Evolutionary conservation across 2,888 invertebrate genomes (phyloP).

Genomic region (Leptogaster cylindrica): DNA sequence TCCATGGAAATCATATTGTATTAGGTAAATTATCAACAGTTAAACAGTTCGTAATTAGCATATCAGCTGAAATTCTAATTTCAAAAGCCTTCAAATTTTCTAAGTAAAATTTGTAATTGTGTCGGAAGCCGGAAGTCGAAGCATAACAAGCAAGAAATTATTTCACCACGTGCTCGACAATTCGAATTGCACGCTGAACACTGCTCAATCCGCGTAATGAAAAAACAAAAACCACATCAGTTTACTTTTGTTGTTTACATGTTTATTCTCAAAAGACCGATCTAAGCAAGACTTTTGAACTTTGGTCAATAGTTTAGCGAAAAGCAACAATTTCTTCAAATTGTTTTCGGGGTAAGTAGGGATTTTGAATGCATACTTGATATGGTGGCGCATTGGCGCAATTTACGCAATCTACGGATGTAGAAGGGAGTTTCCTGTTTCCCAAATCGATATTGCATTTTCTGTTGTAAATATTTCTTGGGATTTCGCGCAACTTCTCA

Average conservation of each 20-base stretch:
- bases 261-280: not conserved
- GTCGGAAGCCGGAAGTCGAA: constrained; percentile 3
- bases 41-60: not conserved
- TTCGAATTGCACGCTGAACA: not conserved
- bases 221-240: not conserved
- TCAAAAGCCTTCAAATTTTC: not conserved
- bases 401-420: not conserved
- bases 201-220: not conserved
- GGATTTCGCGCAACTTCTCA: no score
- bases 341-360: not conserved
- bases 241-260: not conserved
- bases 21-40: no score
- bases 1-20: no score
- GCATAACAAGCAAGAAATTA: not conserved
- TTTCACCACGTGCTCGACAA: not conserved
- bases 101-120: not conserved
- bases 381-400: no score
- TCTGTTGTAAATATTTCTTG: no score
- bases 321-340: not conserved
- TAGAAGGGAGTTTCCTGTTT: not conserved
- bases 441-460: no score
- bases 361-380: not conserved
- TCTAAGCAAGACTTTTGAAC: constrained; percentile 7
- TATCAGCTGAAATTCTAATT: not conserved
- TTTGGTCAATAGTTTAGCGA: not conserved